Conservation (phyloP, 2,888 invertebrate genomes). For the Adelognathus sp. region DNA sequence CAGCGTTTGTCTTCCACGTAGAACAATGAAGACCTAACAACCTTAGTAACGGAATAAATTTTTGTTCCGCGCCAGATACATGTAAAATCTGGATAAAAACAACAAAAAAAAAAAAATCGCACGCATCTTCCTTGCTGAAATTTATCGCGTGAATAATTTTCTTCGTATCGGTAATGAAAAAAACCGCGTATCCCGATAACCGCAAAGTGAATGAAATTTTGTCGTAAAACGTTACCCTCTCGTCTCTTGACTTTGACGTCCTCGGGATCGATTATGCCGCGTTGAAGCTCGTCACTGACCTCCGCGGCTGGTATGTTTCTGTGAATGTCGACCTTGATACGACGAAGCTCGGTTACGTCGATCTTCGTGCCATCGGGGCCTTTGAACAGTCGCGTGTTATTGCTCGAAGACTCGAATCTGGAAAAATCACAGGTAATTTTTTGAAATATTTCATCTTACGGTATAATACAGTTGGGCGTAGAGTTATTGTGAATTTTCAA, state of each 20-base stretch:
- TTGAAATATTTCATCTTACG: no score
- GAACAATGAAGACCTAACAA: no score
- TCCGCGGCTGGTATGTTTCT: constrained; percentile 61
- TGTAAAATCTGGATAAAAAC: no score
- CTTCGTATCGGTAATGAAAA: not conserved
- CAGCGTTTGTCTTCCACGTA: constrained; percentile 13
- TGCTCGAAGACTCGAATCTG: constrained; percentile 63
- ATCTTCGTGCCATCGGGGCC: constrained; percentile 67
- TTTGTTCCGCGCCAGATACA: not conserved
- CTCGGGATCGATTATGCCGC: constrained; percentile 68
- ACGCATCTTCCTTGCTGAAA: not conserved
- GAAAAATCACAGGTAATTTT: constrained; percentile 3
- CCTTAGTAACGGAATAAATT: no score
- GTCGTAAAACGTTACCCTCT: constrained; percentile 66
- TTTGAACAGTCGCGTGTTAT: constrained; percentile 64
- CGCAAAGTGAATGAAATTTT: not conserved
- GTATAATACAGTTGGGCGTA: no score
- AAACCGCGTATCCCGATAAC: not conserved
- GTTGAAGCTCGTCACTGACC: constrained; percentile 56
- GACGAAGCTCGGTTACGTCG: constrained; percentile 61
- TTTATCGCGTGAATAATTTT: not conserved
- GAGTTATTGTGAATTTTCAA: no score
- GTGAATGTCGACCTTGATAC: constrained; percentile 69
- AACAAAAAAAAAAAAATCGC: not conserved
- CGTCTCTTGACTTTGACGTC: constrained; percentile 69